These are phyloP conservation scores for Oceanites oceanicus DNA, from an alignment of 2,113 vertebrate genomes.

Conservation along the genomic window DNA sequence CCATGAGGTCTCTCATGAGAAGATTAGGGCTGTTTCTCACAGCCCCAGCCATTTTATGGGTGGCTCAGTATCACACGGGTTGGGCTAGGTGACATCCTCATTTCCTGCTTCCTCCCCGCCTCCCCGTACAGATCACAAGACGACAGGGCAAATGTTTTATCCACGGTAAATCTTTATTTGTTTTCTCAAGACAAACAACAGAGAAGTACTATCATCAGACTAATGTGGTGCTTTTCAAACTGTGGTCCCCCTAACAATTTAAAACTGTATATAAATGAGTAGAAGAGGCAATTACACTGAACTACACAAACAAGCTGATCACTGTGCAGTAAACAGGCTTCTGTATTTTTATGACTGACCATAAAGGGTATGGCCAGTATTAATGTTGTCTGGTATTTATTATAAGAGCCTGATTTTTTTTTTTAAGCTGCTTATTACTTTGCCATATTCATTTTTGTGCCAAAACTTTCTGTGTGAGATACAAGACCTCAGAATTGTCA, in stretches of 20 bases:
- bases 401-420: background rate
- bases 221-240: background rate
- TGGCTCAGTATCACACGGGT: background rate
- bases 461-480: background rate
- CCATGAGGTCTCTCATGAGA: background rate
- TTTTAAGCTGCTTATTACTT: background rate
- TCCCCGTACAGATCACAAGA: background rate
- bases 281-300: background rate
- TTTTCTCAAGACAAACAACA: slow-evolving; percentile 19
- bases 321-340: background rate
- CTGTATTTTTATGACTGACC: background rate
- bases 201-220: background rate
- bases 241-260: background rate
- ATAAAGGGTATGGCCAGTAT: background rate
- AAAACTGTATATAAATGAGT: background rate
- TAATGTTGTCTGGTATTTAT: background rate
- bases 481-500: background rate
- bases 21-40: background rate
- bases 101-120: background rate
- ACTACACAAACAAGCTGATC: background rate
- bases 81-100: background rate
- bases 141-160: background rate
- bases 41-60: background rate
- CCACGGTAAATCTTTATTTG: slow-evolving; percentile 10
- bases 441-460: background rate